A percentile compares a stretch with the other conserved stretches of the same genome.
Conservation (phyloP, 2,113 vertebrate species). For the Tor tambroides region DNA sequence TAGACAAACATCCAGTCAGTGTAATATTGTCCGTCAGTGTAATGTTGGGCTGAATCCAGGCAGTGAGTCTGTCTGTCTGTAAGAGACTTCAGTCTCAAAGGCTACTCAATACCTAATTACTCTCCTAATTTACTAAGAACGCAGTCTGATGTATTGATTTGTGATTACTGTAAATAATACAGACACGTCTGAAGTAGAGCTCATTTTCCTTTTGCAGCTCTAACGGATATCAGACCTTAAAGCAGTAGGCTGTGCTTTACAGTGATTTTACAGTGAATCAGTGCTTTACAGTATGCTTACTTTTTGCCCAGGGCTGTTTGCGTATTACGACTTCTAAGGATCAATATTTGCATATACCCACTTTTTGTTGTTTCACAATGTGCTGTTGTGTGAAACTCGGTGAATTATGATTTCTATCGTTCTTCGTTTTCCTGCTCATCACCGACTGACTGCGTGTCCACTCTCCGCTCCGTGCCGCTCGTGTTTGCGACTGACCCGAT, state of each 20-base stretch:
- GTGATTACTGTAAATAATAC: slow-evolving; percentile 53
- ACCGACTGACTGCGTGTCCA: too few species aligned
- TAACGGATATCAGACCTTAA: background rate
- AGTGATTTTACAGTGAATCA: too few species aligned
- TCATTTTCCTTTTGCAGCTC: slow-evolving; percentile 54
- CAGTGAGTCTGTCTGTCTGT: slow-evolving; percentile 21
- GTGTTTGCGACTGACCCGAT: too few species aligned
- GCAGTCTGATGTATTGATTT: slow-evolving; percentile 53
- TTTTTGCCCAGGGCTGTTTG: too few species aligned
- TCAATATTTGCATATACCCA: too few species aligned
- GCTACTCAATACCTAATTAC: slow-evolving; percentile 58
- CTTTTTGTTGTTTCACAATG: too few species aligned
- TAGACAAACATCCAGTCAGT: background rate
- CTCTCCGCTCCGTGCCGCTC: too few species aligned
- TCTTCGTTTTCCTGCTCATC: too few species aligned
- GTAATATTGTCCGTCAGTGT: background rate
- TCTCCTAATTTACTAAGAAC: slow-evolving; percentile 47
- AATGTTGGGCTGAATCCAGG: background rate
- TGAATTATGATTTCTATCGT: too few species aligned
- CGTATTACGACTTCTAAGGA: too few species aligned
- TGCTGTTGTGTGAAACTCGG: too few species aligned
- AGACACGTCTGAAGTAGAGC: slow-evolving; percentile 28
- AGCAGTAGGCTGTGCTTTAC: background rate
- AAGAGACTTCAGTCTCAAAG: slow-evolving; percentile 29
- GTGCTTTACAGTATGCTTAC: too few species aligned